These are phyloP conservation scores for Ahaetulla prasina DNA, from an alignment of 2,113 vertebrate genomes.

Conservation along the genomic window DNA sequence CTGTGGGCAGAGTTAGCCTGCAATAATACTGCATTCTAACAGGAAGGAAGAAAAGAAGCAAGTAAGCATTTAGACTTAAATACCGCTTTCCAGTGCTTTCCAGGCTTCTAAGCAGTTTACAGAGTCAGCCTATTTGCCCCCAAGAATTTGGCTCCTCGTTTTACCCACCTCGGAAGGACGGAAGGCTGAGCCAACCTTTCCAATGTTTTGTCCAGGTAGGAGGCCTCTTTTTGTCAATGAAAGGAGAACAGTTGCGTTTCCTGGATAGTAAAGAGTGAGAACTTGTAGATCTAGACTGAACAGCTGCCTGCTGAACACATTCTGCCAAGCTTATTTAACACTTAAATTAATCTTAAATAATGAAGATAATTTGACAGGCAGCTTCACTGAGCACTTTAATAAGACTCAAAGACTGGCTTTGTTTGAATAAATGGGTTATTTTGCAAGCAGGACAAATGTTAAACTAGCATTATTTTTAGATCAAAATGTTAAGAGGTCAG, in stretches of 20 bases:
- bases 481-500: constrained; percentile 62
- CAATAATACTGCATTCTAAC: too few relatives aligned
- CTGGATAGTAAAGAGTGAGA: neutral
- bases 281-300: neutral
- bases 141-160: too few relatives aligned
- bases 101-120: too few relatives aligned
- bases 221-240: neutral
- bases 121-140: too few relatives aligned
- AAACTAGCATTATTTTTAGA: constrained; percentile 66
- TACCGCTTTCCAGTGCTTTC: too few relatives aligned
- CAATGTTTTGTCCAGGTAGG: too few relatives aligned
- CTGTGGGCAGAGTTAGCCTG: too few relatives aligned
- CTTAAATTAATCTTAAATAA: constrained; percentile 52
- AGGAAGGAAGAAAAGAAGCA: too few relatives aligned
- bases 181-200: too few relatives aligned
- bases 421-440: constrained; percentile 63
- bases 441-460: constrained; percentile 68
- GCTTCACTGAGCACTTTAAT: constrained; percentile 54
- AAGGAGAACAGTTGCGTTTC: neutral
- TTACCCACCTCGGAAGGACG: too few relatives aligned
- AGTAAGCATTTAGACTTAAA: too few relatives aligned
- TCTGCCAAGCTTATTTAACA: constrained; percentile 43
- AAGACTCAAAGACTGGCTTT: constrained; percentile 52
- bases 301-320: constrained; percentile 33
- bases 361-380: constrained; percentile 55